phyloP scores from a whole-genome alignment of 2,113 vertebrate genomes.

The Nyctibius bracteatus region DNA sequence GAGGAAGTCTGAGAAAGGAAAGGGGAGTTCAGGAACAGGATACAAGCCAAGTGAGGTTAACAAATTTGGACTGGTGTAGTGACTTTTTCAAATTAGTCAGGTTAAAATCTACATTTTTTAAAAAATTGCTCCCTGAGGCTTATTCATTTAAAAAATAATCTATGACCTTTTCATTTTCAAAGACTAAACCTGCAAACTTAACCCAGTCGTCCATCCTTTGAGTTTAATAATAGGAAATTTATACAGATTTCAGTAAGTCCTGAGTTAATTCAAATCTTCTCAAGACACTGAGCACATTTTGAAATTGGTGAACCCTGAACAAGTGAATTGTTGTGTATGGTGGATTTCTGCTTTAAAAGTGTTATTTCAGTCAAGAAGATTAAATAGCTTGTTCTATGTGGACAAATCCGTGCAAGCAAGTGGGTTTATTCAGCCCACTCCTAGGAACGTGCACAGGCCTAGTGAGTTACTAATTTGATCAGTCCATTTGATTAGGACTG shows the following conservation, averaged over 20 bases:
- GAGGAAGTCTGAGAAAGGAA: slow-evolving; percentile 29
- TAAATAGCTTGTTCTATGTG: neutral
- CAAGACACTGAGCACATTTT: neutral
- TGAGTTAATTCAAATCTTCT: neutral
- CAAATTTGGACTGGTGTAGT: neutral
- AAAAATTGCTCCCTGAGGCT: neutral
- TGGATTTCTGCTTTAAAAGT: neutral
- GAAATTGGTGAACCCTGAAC: neutral
- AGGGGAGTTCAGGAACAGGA: neutral
- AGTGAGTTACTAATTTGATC: accelerated
- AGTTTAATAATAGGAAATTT: neutral
- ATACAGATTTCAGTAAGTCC: neutral
- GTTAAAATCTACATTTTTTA: neutral
- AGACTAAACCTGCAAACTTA: neutral
- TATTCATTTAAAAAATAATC: slow-evolving; percentile 11
- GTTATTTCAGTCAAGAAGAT: neutral
- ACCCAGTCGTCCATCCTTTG: neutral
- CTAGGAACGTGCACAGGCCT: neutral
- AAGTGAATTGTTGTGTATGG: neutral
- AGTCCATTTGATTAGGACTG: neutral
- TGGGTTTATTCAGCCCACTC: neutral
- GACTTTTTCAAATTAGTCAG: slow-evolving; percentile 5
- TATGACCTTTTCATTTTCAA: neutral
- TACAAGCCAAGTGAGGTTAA: neutral
- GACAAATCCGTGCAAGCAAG: neutral